Conservation (phyloP, 2,797 vertebrate genomes). For the Pterois miles region DNA sequence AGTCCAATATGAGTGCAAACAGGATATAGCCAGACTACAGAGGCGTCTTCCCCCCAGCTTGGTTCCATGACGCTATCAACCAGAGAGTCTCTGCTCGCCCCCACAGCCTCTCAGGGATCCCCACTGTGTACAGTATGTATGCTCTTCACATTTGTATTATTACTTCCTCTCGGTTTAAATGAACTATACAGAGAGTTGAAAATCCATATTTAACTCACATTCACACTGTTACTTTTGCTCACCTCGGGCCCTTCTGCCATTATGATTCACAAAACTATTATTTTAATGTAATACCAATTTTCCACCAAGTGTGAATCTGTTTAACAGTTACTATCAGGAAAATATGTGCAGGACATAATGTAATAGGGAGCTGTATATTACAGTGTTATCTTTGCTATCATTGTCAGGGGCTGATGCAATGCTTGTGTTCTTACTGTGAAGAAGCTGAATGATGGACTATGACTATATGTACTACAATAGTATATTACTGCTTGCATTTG, state of each 20-base stretch:
- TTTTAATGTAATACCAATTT: slow-evolving; percentile 43
- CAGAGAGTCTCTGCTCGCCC: background rate
- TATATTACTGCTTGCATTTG: background rate
- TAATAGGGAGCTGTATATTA: slow-evolving; percentile 20
- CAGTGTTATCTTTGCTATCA: slow-evolving; percentile 29
- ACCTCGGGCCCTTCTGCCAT: slow-evolving; percentile 13
- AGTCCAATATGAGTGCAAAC: background rate
- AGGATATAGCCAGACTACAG: background rate
- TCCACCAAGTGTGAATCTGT: slow-evolving; percentile 31
- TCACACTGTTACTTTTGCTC: slow-evolving; percentile 22
- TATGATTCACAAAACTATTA: slow-evolving; percentile 37
- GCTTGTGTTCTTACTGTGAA: slow-evolving; percentile 4
- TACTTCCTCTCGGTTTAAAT: slow-evolving; percentile 28
- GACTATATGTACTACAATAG: background rate
- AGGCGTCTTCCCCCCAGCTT: background rate
- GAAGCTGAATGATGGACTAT: background rate
- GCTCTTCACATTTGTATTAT: background rate
- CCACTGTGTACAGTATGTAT: background rate
- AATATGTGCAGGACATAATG: slow-evolving; percentile 22
- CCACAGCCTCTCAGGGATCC: background rate
- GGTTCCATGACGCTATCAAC: background rate
- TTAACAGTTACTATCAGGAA: slow-evolving; percentile 11
- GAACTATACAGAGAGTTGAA: slow-evolving; percentile 6
- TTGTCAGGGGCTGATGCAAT: slow-evolving; percentile 5
- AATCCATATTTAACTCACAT: slow-evolving; percentile 35